Evolutionary conservation across 2,113 vertebrate genomes (phyloP).

Genomic region (Rhadina sibilatrix): DNA sequence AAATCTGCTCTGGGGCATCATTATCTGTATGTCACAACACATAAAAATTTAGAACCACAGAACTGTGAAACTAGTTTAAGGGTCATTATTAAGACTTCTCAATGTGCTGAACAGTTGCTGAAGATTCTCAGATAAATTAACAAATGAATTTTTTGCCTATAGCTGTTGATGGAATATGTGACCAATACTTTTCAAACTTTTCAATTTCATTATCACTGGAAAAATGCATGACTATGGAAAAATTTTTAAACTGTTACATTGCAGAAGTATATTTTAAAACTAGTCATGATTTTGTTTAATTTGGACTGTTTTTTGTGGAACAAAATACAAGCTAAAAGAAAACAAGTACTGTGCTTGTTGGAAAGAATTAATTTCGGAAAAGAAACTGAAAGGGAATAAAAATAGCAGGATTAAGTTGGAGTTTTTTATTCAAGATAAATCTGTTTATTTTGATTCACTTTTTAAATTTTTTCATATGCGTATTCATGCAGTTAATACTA

Average conservation of each 20-base stretch:
- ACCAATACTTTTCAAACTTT: not conserved
- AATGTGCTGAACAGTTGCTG: not conserved
- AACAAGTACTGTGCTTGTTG: fast-evolving
- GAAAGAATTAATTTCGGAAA: not conserved
- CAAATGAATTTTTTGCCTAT: not conserved
- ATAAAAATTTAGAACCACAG: conserved; percentile 15
- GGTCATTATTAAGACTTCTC: not conserved
- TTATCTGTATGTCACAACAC: not conserved
- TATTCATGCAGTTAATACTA: not conserved
- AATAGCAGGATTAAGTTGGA: not conserved
- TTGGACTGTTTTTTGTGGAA: not conserved
- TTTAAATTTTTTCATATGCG: not conserved
- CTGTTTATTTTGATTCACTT: not conserved
- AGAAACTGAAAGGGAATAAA: not conserved
- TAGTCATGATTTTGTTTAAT: not conserved
- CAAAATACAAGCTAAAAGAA: not conserved
- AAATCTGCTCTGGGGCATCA: not conserved
- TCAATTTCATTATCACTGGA: not conserved
- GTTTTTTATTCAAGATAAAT: not conserved
- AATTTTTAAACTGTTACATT: not conserved
- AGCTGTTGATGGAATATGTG: not conserved
- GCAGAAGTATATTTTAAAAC: not conserved
- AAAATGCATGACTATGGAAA: not conserved
- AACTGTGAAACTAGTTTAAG: not conserved
- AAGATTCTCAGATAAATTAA: not conserved